Percentiles rank a stretch among this genome's conserved stretches.
These are phyloP conservation scores for Marcusenius ussheri DNA, from an alignment of 2,113 vertebrate genomes.

Conservation along the genomic window DNA sequence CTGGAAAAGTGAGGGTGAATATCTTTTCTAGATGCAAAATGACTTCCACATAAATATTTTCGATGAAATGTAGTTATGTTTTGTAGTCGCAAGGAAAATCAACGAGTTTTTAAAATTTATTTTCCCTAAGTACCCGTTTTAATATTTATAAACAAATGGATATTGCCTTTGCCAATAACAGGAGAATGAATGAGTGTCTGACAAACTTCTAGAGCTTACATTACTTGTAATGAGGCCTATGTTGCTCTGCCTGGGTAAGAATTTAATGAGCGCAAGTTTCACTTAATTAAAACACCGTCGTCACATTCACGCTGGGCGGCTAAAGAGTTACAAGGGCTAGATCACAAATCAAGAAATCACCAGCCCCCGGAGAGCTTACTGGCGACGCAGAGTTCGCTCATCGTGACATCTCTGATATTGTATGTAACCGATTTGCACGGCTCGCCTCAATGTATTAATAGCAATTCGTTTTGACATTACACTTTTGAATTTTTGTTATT, in stretches of 20 bases:
- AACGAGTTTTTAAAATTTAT: not conserved
- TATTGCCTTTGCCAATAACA: not conserved
- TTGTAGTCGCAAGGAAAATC: not conserved
- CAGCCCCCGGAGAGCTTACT: not conserved
- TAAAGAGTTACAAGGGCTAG: not conserved
- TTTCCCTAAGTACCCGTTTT: not conserved
- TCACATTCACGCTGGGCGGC: conserved; percentile 28
- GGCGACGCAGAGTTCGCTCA: not conserved
- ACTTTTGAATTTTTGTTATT: not conserved
- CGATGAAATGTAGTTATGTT: not conserved
- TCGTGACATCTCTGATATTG: not conserved
- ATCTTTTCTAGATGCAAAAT: not conserved
- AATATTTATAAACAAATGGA: not conserved
- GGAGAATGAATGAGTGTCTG: conserved; percentile 32
- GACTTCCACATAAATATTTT: not conserved
- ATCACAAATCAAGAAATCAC: not conserved
- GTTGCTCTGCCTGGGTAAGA: conserved; percentile 43
- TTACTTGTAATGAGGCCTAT: conserved; percentile 39
- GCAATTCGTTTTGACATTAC: not conserved
- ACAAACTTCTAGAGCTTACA: conserved; percentile 41
- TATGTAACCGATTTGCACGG: not conserved
- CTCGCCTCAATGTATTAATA: not conserved
- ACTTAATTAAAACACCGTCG: conserved; percentile 41
- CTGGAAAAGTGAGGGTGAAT: conserved; percentile 47
- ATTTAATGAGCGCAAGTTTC: conserved; percentile 51